Base-by-base conservation (phyloP, 2,888 invertebrate species). In the Callyntrura guangdongensis region DNA sequence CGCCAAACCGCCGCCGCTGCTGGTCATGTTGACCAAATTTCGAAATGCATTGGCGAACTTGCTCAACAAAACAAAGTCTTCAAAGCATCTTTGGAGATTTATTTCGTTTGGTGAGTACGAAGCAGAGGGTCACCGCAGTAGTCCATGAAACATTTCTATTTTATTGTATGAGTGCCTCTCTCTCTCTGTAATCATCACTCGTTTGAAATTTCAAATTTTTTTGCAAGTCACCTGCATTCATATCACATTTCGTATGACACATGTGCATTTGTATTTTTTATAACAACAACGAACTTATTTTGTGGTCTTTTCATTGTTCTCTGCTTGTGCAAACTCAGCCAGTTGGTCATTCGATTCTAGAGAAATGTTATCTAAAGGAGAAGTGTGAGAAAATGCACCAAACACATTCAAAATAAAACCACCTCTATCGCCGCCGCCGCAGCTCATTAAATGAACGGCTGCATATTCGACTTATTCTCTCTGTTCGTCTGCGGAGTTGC, bases 361-460 rank as follows among this genome's bases (percentile, higher is more conserved):
- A 36, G 36, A 36, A 36, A 36, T 36, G 36, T 6, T 36, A 36
- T 36, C 36, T 36, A 36, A n/a, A 36, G 36, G 36, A 36, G 36
- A 36, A 36, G 36, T 36, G 36, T 36, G 6, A 36, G 36, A 36
- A 36, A 36, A 36, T 4, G 6, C 64, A 64, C 3, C 12, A 1
- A n/a, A 27, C 27, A 27, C 27, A 4, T 61, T 61, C 9, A 17
- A 69, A 69, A 17, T n/a, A 69, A 9, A 8, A n/a, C 36, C 36
- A 36, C 36, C 6, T 4, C 36, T 36, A 36, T 36, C 69, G 9
- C 25, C 27, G 67, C 25, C 27, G 67, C 67, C 9, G 12, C 27
- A 0, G 69, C 69, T 45, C 36, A 69, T 45, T 64, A 64, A 45
- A 69, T 69, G 69, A 45, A 17, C 11, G 45, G 45, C 22, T 69